These are phyloP conservation scores for Encarsia formosa DNA, from an alignment of 2,888 invertebrate species.

Conservation along the genomic window DNA sequence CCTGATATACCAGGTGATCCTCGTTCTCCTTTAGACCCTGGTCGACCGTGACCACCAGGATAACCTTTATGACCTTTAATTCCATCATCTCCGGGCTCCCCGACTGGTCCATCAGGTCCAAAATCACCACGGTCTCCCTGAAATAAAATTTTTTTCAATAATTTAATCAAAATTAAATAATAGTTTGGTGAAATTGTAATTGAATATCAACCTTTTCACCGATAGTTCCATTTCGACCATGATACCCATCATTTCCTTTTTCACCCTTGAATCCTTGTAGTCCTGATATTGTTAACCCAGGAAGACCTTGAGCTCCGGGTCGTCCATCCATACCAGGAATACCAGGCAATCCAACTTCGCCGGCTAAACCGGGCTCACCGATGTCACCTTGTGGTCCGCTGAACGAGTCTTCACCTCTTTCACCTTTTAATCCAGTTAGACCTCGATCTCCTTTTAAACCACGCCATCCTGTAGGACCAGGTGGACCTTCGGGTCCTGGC, in stretches of 20 bases:
- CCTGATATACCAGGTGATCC: conserved; percentile 51
- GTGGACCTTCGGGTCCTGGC: conserved; percentile 60
- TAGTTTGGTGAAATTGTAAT: background rate
- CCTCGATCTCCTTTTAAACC: conserved; percentile 62
- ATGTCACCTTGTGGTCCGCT: conserved; percentile 63
- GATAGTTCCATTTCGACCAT: conserved; percentile 46
- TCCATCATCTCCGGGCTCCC: conserved; percentile 59
- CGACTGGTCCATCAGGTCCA: conserved; percentile 57
- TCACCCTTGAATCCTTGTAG: conserved; percentile 35
- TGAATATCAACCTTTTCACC: conserved; percentile 46
- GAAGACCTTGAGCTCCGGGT: conserved; percentile 64
- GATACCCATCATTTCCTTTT: conserved; percentile 46
- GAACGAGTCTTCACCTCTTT: conserved; percentile 60
- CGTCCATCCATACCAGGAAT: conserved; percentile 67
- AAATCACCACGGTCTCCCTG: conserved; percentile 49
- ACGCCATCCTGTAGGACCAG: conserved; percentile 60
- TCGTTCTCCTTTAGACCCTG: conserved; percentile 57
- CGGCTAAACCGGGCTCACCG: conserved; percentile 66
- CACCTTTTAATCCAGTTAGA: conserved; percentile 60
- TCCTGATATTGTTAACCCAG: conserved; percentile 52
- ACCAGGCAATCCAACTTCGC: conserved; percentile 64
- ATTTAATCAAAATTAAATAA: background rate
- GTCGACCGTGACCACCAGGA: conserved; percentile 43
- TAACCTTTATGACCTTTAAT: conserved; percentile 34
- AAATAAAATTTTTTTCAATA: background rate